Base-by-base conservation (phyloP, 2,888 invertebrate genomes). In the Drosophila hamatofila region DNA sequence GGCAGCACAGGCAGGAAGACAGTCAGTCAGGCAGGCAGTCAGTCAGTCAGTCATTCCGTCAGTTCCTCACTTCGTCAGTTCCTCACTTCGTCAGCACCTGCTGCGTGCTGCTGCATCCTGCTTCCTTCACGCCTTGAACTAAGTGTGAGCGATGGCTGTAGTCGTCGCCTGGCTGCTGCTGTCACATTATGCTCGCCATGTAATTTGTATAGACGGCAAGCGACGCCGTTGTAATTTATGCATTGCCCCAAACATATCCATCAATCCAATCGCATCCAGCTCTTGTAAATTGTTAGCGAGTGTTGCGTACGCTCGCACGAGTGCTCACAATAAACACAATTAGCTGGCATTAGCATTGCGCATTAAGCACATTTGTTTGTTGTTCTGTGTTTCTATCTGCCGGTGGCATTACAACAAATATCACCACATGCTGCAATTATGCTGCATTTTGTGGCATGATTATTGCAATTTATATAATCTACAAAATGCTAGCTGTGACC, bases 131-230 rank as follows among this genome's bases (percentile, higher is more conserved):
- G n/a, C 35, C 60, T 61, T 21, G 39, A 41, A n/a, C 49, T 11
- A 48, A 48, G 57, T 0, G 57, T 84, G 85, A 83, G 72, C 77
- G 82, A 87, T 87, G 85, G 49, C 58, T 55, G 76, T 79, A 63
- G 64, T 70, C 42, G 62, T 61, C 64, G 71, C 55, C 51, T 23
- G 27, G n/a, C 51, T 23, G 39, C 51, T 23, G 39, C 81, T 84
- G 87, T 88, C 83, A 88, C 71, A 85, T 86, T 69, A 59, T 67
- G 68, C 61, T 68, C 59, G 60, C 59, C 72, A 56, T 72, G 73
- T 76, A 78, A 84, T 88, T 88, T 88, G 83, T 88, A 77, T 63
- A 56, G 62, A n/a, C 51, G 54, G 16, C 51, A 30, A 30, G 35
- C 35, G 30, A 16, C 2, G 35, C 6, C 35, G n/a, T 9, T 54